These are phyloP conservation scores for Progne subis DNA, from an alignment of 2,113 vertebrate species.

Conservation along the genomic window DNA sequence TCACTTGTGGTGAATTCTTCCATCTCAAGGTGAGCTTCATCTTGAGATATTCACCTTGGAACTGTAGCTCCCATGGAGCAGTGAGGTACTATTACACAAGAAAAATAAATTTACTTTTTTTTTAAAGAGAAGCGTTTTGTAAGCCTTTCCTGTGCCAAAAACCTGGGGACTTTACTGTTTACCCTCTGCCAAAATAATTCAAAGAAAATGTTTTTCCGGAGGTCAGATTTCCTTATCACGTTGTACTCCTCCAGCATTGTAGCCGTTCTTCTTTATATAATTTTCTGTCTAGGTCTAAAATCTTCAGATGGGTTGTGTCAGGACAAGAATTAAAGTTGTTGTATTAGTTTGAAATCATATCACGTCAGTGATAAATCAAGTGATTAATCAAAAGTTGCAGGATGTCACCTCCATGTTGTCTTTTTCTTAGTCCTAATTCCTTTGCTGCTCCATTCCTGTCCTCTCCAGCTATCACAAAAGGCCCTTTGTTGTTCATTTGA, in stretches of 20 bases:
- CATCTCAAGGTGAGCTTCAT: not conserved
- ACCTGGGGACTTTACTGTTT: not conserved
- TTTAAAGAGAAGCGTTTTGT: not conserved
- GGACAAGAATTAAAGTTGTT: not conserved
- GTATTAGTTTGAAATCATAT: not conserved
- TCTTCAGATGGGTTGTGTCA: not conserved
- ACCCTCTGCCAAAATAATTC: not conserved
- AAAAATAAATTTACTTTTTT: not conserved
- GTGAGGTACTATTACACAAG: not conserved
- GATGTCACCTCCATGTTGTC: not conserved
- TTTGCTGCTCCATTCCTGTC: not conserved
- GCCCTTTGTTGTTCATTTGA: constrained; percentile 45
- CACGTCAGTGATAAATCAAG: not conserved
- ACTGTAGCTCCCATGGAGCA: not conserved
- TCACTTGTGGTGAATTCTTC: not conserved
- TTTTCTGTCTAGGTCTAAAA: not conserved
- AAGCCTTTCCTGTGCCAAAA: not conserved
- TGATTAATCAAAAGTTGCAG: not conserved
- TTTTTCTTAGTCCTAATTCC: not conserved
- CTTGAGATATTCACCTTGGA: not conserved
- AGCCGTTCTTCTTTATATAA: not conserved
- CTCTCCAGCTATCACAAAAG: not conserved
- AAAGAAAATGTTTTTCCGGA: not conserved
- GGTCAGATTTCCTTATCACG: not conserved
- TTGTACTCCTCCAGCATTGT: not conserved